Conservation (phyloP, 2,888 invertebrate species). For the Sinopyrophorus schimmeli region DNA sequence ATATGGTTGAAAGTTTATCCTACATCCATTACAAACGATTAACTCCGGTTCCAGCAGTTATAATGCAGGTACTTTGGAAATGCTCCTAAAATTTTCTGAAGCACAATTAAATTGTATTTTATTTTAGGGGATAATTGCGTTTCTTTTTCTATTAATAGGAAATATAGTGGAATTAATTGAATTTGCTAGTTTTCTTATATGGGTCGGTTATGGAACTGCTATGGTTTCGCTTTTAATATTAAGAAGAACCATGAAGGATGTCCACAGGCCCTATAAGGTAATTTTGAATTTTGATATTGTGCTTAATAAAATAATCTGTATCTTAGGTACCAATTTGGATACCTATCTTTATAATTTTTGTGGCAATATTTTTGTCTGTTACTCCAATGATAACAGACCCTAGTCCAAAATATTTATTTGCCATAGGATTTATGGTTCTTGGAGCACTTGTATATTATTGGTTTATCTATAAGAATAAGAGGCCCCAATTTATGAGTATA, state of each 20-base stretch:
- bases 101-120: conserved; percentile 23
- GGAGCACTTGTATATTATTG: conserved; percentile 74
- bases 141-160: conserved; percentile 72
- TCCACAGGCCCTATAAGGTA: conserved; percentile 72
- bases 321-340: conserved; percentile 69
- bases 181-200: conserved; percentile 84
- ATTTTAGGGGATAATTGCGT: conserved; percentile 68
- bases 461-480: conserved; percentile 72
- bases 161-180: conserved; percentile 78
- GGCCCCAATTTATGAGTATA: conserved; percentile 66
- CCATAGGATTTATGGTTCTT: conserved; percentile 69
- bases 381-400: conserved; percentile 78
- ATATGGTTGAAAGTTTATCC: conserved; percentile 77
- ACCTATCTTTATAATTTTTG: conserved; percentile 71
- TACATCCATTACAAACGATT: conserved; percentile 73
- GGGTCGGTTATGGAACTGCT: conserved; percentile 84
- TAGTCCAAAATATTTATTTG: conserved; percentile 75
- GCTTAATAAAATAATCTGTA: background rate
- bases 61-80: conserved; percentile 76
- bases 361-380: conserved; percentile 73
- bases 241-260: conserved; percentile 68
- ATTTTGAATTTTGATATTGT: conserved; percentile 23
- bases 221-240: conserved; percentile 78
- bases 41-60: conserved; percentile 82
- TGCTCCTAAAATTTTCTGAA: conserved; percentile 2